A percentile compares a stretch with the other conserved stretches of the same genome.
Evolutionary conservation across 64 coral and sea anemone genomes (phyloP).

Genomic region (Hydrozoanthus tunicans): DNA sequence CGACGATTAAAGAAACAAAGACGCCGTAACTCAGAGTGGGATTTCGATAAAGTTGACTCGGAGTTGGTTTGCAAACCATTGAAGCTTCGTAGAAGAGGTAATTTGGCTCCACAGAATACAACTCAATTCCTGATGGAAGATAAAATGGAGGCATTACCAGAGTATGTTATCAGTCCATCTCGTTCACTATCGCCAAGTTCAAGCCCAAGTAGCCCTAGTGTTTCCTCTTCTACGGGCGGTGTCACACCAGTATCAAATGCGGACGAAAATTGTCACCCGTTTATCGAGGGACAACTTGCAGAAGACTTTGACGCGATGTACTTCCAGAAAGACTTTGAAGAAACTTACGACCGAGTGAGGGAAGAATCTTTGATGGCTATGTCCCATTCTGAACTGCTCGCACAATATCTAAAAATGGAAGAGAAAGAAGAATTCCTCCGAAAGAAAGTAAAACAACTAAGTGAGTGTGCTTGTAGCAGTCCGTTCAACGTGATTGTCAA

Average conservation of each 20-base stretch:
- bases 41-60: neutral
- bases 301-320: constrained; percentile 76
- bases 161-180: constrained; percentile 57
- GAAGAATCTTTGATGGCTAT: constrained; percentile 77
- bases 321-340: constrained; percentile 91
- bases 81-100: constrained; percentile 72
- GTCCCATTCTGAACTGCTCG: constrained; percentile 73
- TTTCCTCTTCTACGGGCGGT: constrained; percentile 1
- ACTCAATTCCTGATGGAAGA: constrained; percentile 98
- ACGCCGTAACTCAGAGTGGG: constrained; percentile 39
- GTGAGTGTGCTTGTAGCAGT: neutral
- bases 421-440: constrained; percentile 75
- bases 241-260: neutral
- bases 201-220: constrained; percentile 51
- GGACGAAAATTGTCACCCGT: constrained; percentile 58
- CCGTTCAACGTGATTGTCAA: constrained; percentile 43
- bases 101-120: constrained; percentile 87
- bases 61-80: constrained; percentile 49
- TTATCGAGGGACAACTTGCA: constrained; percentile 55
- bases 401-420: constrained; percentile 68
- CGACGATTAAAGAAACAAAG: constrained; percentile 83
- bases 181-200: constrained; percentile 65
- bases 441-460: constrained; percentile 40
- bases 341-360: constrained; percentile 76
- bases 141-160: constrained; percentile 69